Evolutionary conservation across 2,113 vertebrate species (phyloP).

Genomic region (Cyphomyrus plagiostoma): DNA sequence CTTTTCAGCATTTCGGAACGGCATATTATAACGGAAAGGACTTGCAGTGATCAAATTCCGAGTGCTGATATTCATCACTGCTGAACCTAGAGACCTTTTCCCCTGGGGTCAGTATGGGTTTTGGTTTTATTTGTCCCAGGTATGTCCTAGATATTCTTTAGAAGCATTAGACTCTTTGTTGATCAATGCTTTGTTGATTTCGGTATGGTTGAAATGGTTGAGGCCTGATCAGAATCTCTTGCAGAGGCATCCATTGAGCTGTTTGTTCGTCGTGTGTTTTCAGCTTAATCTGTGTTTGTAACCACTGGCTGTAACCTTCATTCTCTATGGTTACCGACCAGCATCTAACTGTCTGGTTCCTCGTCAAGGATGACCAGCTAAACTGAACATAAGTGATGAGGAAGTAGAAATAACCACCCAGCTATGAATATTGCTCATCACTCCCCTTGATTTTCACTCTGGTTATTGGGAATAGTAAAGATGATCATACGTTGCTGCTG

Average conservation of each 20-base stretch:
- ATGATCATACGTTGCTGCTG: background rate
- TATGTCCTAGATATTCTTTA: background rate
- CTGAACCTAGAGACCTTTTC: background rate
- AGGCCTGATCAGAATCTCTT: conserved; percentile 4
- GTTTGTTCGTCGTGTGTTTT: conserved; percentile 7
- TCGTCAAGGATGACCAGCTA: background rate
- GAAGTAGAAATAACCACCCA: background rate
- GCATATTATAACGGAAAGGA: background rate
- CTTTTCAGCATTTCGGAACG: background rate
- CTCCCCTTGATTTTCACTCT: background rate
- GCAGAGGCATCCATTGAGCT: conserved; percentile 19
- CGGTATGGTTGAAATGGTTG: background rate
- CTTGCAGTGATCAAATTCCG: background rate
- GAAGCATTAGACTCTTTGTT: background rate
- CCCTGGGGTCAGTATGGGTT: background rate
- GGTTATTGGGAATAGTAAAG: background rate
- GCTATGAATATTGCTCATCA: background rate
- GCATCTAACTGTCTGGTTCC: background rate
- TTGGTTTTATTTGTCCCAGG: background rate
- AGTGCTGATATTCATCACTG: background rate
- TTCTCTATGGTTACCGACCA: background rate
- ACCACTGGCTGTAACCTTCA: conserved; percentile 33
- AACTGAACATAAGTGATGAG: background rate
- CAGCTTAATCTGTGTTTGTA: conserved; percentile 34
- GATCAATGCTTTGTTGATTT: background rate